These are phyloP conservation scores for Leptura quadrifasciata DNA, from an alignment of 2,888 invertebrate genomes.

Conservation along the genomic window DNA sequence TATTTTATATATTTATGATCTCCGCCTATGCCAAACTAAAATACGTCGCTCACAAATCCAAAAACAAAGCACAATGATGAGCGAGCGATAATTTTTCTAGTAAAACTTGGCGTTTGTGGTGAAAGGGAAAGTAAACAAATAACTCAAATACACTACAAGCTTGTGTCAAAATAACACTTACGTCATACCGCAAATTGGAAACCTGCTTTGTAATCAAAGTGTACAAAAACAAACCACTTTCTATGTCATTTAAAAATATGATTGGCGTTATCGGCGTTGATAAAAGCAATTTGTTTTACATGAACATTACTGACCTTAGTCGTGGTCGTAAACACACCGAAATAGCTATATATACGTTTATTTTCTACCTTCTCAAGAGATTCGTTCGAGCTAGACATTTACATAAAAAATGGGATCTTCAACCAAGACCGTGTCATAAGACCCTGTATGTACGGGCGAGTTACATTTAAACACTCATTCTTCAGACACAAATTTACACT, in stretches of 20 bases:
- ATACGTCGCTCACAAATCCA: too few species aligned
- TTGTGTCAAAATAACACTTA: not conserved
- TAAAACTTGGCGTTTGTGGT: not conserved
- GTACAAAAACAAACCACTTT: too few species aligned
- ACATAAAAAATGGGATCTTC: not conserved
- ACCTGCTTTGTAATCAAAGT: not conserved
- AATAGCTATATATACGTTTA: not conserved
- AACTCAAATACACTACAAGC: not conserved
- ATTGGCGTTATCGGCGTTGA: not conserved
- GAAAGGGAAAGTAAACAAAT: not conserved
- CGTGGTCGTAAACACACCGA: not conserved
- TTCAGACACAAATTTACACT: constrained; percentile 53
- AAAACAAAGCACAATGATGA: too few species aligned
- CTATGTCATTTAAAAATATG: not conserved
- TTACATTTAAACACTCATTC: constrained; percentile 38
- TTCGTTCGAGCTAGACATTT: not conserved
- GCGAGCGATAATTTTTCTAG: not conserved
- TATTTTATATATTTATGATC: too few species aligned
- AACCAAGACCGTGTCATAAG: constrained; percentile 16
- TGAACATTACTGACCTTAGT: not conserved
- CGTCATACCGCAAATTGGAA: not conserved
- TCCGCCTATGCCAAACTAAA: too few species aligned
- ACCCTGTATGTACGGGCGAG: not conserved
- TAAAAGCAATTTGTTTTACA: not conserved
- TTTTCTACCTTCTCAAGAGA: not conserved